phyloP scores from a whole-genome alignment of 2,113 vertebrate species.

The Litocranius walleri region DNA sequence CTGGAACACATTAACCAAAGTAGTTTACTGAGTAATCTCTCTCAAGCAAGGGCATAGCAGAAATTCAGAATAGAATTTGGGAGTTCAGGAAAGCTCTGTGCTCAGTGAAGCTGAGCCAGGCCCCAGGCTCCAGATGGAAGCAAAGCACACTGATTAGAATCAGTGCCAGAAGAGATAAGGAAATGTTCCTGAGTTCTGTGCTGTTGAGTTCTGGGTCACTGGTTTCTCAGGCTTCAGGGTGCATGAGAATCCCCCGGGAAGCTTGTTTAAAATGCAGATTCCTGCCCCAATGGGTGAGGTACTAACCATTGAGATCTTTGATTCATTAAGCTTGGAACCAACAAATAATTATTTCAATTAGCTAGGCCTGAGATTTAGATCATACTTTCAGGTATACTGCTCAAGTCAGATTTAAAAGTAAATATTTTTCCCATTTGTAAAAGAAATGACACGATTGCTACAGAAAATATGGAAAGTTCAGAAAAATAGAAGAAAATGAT shows the following conservation, averaged over 20 bases:
- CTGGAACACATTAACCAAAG: constrained; percentile 46
- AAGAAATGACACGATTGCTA: background rate
- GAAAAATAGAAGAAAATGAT: background rate
- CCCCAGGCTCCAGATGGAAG: background rate
- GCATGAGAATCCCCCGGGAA: background rate
- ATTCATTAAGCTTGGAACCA: background rate
- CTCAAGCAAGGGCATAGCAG: background rate
- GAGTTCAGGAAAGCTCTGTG: constrained; percentile 23
- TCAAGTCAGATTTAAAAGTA: background rate
- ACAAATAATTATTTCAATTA: background rate
- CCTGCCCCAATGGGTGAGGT: background rate
- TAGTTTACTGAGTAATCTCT: constrained; percentile 57
- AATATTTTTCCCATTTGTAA: background rate
- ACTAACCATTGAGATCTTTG: background rate
- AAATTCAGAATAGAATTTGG: background rate
- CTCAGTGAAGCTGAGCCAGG: constrained; percentile 35
- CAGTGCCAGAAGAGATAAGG: constrained; percentile 11
- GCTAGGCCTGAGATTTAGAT: background rate
- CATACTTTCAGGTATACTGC: background rate
- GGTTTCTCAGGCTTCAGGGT: background rate
- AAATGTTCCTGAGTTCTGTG: background rate
- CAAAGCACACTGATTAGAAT: constrained; percentile 8
- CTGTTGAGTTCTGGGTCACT: background rate
- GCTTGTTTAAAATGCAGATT: background rate
- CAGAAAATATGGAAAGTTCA: background rate